Evolutionary conservation across 2,888 invertebrate genomes (phyloP).

Genomic region (Xiphydria camelus): DNA sequence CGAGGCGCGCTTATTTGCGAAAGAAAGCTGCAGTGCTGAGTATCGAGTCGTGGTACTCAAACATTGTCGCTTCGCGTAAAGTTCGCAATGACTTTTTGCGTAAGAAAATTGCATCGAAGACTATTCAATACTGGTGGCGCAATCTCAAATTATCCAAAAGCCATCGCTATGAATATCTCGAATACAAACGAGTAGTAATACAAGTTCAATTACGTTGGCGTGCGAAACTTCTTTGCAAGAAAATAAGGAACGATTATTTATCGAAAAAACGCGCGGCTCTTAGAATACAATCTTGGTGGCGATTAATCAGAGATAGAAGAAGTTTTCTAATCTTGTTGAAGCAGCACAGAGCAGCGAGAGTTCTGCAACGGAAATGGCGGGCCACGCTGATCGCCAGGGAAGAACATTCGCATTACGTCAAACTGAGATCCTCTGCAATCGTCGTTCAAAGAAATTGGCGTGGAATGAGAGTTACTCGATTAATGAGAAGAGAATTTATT

Average conservation of each 20-base stretch:
- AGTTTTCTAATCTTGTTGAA: constrained; percentile 12
- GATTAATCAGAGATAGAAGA: constrained; percentile 23
- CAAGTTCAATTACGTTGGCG: constrained; percentile 45
- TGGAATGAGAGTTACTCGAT: constrained; percentile 52
- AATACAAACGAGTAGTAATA: constrained; percentile 20
- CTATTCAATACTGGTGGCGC: constrained; percentile 50
- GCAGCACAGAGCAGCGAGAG: constrained; percentile 19
- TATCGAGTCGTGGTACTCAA: constrained; percentile 61
- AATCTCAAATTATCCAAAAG: constrained; percentile 14
- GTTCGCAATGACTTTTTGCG: constrained; percentile 18
- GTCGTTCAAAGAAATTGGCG: constrained; percentile 58
- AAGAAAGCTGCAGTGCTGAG: constrained; percentile 56
- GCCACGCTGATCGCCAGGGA: constrained; percentile 23
- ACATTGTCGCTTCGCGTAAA: constrained; percentile 13
- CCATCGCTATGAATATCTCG: constrained; percentile 18
- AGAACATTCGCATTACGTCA: constrained; percentile 38
- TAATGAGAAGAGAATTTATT: constrained; percentile 24
- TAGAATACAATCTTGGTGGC: constrained; percentile 46
- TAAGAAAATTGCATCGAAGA: constrained; percentile 18
- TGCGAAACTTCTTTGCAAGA: constrained; percentile 32
- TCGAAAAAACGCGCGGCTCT: constrained; percentile 33
- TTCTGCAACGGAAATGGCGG: constrained; percentile 49
- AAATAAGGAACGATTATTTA: constrained; percentile 40
- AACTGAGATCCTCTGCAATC: constrained; percentile 32
- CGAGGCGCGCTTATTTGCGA: constrained; percentile 28